Conservation (phyloP, 2,797 vertebrate genomes). For the Taeniopygia guttata region DNA sequence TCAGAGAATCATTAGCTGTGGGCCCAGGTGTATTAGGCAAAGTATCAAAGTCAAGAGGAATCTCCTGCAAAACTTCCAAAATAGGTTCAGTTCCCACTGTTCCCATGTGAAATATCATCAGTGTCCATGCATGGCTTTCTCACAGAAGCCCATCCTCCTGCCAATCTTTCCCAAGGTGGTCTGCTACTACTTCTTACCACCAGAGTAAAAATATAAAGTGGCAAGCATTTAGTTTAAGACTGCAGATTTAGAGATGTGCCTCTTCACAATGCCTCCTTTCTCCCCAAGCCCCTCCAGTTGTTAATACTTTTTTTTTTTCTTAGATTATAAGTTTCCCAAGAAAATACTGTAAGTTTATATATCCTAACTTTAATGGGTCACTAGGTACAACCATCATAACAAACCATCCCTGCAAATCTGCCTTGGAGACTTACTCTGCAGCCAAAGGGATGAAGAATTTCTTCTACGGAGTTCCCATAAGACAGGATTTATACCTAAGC, state of each 20-base stretch:
- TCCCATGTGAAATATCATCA: background rate
- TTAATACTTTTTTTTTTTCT: background rate
- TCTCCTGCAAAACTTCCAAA: background rate
- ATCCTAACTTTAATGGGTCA: background rate
- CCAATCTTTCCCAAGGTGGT: background rate
- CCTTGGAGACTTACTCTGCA: background rate
- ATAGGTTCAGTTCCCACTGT: background rate
- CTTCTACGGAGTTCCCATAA: background rate
- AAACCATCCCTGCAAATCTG: background rate
- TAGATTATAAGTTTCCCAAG: background rate
- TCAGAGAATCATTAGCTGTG: background rate
- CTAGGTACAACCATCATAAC: background rate
- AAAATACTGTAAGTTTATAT: background rate
- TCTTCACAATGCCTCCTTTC: background rate
- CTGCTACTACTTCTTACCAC: background rate
- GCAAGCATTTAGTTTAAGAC: background rate
- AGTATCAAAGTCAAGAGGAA: background rate
- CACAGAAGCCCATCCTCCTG: background rate
- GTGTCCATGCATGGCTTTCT: background rate
- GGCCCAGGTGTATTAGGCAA: background rate
- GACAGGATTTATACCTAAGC: background rate
- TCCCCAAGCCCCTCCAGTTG: rapidly evolving
- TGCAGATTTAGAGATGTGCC: background rate
- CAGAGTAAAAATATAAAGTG: rapidly evolving
- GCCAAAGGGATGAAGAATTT: background rate